phyloP scores from a whole-genome alignment of 2,888 invertebrate genomes.

The Drosophila aldrichi region DNA sequence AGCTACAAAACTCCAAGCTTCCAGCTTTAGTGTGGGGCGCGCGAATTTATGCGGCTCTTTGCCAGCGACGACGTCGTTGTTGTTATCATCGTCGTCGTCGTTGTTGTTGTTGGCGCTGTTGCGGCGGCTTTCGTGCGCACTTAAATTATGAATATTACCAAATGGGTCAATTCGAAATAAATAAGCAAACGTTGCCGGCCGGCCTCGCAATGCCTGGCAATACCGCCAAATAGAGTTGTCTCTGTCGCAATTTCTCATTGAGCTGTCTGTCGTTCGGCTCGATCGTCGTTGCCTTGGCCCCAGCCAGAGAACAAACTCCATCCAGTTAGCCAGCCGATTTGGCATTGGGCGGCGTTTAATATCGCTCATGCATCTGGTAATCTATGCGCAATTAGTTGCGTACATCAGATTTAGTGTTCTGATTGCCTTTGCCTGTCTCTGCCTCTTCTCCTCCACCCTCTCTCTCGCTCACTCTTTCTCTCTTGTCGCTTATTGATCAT shows the following conservation, averaged over 20 bases:
- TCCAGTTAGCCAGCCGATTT: conserved; percentile 9
- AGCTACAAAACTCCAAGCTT: conserved; percentile 21
- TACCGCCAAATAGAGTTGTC: conserved; percentile 79
- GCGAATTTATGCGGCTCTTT: conserved; percentile 83
- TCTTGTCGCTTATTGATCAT: conserved; percentile 48
- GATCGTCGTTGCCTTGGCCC: conserved; percentile 26
- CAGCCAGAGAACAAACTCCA: background rate
- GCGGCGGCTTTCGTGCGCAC: conserved; percentile 70
- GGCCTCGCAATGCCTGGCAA: conserved; percentile 13
- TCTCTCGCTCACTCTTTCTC: background rate
- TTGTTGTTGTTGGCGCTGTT: conserved; percentile 32
- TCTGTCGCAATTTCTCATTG: conserved; percentile 82
- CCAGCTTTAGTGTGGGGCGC: conserved; percentile 59
- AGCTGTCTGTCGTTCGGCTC: conserved; percentile 75
- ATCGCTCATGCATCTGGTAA: conserved; percentile 81
- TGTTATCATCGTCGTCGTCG: conserved; percentile 24
- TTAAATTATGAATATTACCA: conserved; percentile 85
- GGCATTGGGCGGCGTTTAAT: conserved; percentile 74
- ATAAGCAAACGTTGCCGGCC: conserved; percentile 69
- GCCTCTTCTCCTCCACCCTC: background rate
- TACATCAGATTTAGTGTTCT: conserved; percentile 82
- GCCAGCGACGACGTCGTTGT: conserved; percentile 55
- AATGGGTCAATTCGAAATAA: conserved; percentile 85
- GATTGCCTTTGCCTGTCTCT: conserved; percentile 66
- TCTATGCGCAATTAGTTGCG: conserved; percentile 81